These are phyloP conservation scores for Macrobrachium nipponense DNA, from an alignment of 1,140 invertebrate genomes.

Conservation along the genomic window DNA sequence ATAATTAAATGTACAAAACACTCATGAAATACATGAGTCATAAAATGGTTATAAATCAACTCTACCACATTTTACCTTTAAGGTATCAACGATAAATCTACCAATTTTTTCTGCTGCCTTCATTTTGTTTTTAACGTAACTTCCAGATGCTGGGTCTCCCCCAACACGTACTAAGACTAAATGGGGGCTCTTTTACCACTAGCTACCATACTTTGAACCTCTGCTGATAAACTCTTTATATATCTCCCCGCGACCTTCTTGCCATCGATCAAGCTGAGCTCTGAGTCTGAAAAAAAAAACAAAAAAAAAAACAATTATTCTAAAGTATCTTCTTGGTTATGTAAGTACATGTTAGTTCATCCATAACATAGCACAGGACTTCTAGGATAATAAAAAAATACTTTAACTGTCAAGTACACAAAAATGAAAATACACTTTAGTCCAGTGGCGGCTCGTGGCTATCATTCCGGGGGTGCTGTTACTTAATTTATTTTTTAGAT, in stretches of 20 bases:
- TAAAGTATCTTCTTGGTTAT: no score
- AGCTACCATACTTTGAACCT: conserved; percentile 77
- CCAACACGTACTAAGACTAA: conserved; percentile 88
- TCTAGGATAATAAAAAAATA: no score
- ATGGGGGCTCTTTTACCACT: conserved; percentile 75
- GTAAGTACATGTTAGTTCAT: no score
- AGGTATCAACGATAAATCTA: conserved; percentile 57
- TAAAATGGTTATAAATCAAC: conserved; percentile 9
- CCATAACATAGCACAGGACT: no score
- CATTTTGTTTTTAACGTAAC: conserved; percentile 87
- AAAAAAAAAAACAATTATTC: no score
- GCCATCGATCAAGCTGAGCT: conserved; percentile 83
- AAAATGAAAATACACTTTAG: no score
- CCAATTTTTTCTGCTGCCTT: conserved; percentile 79
- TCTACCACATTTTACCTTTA: background rate
- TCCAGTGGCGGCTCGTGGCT: no score
- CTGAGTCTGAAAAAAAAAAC: conserved; percentile 16
- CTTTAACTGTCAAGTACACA: no score
- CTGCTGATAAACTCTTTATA: conserved; percentile 80
- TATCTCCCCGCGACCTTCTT: conserved; percentile 81
- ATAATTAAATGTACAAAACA: no score
- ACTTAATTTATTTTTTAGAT: no score
- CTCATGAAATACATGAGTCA: no score
- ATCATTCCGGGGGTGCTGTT: no score
- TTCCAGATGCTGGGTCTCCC: conserved; percentile 84